These are phyloP conservation scores for Clivina fossor DNA, from an alignment of 2,888 invertebrate species.

Conservation along the genomic window DNA sequence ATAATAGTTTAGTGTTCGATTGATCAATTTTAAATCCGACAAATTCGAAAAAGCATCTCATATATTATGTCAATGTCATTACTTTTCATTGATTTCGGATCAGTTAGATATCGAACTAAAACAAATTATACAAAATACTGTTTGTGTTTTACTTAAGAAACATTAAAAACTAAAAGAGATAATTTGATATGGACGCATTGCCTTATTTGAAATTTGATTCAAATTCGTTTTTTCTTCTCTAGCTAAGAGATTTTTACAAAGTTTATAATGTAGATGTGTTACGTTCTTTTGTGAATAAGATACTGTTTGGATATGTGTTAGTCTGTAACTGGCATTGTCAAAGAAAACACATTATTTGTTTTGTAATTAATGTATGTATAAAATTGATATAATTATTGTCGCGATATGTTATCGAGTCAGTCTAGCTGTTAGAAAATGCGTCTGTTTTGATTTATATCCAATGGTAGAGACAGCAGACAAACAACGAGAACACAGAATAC, in stretches of 20 bases:
- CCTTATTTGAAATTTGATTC: too few relatives aligned
- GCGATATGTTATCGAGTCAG: constrained; percentile 25
- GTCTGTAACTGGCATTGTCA: constrained; percentile 11
- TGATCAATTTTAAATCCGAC: too few relatives aligned
- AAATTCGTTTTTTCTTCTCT: too few relatives aligned
- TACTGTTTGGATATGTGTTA: neutral
- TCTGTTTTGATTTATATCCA: constrained; percentile 11
- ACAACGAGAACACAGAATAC: constrained; percentile 6
- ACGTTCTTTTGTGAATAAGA: neutral
- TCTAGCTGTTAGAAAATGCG: constrained; percentile 32
- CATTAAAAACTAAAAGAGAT: constrained; percentile 11
- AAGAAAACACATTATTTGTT: constrained; percentile 19
- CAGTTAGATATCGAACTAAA: neutral
- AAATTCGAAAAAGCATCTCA: constrained; percentile 25
- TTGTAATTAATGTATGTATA: too few relatives aligned
- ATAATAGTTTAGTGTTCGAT: too few relatives aligned
- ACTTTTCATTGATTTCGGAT: too few relatives aligned
- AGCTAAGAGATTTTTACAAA: too few relatives aligned
- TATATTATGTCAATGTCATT: too few relatives aligned
- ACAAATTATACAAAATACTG: neutral
- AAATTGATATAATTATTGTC: constrained; percentile 30
- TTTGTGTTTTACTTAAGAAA: neutral
- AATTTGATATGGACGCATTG: constrained; percentile 32
- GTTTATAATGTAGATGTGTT: too few relatives aligned
- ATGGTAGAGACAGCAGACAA: too few relatives aligned